Percentiles rank a stretch among this genome's conserved stretches.
Evolutionary conservation across 2,888 invertebrate genomes (phyloP).

Genomic region (Aplocera efformata): DNA sequence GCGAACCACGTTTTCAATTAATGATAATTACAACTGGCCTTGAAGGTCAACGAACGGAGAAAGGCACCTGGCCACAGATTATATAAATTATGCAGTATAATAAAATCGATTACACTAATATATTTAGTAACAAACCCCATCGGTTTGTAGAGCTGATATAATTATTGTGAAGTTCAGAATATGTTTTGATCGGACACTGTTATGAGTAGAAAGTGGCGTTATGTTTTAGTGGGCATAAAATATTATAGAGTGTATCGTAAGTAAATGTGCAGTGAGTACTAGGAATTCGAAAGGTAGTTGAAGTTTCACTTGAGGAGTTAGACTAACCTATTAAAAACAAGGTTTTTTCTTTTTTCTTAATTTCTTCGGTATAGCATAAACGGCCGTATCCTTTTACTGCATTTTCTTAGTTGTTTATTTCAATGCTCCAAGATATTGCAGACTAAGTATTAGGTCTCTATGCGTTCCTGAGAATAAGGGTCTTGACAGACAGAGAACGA

Average conservation of each 20-base stretch:
- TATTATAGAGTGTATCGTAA: conserved; percentile 1
- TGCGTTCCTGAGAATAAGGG: too few relatives aligned
- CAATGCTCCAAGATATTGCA: too few relatives aligned
- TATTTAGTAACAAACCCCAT: conserved; percentile 23
- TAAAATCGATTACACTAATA: conserved; percentile 36
- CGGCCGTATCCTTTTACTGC: too few relatives aligned
- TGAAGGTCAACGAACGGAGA: conserved; percentile 60
- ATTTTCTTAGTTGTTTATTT: too few relatives aligned
- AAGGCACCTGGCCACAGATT: conserved; percentile 46
- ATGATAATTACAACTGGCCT: conserved; percentile 44
- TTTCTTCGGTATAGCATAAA: too few relatives aligned
- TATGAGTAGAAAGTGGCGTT: conserved; percentile 1
- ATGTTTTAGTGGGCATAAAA: conserved; percentile 3
- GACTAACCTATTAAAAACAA: too few relatives aligned
- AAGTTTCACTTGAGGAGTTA: neutral
- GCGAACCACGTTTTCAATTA: conserved; percentile 36
- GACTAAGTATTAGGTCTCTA: too few relatives aligned
- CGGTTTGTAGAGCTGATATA: conserved; percentile 21
- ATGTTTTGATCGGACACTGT: neutral
- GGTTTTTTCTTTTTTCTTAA: too few relatives aligned
- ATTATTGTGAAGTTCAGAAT: neutral
- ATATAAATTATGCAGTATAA: conserved; percentile 48
- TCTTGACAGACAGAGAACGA: too few relatives aligned
- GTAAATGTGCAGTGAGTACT: neutral
- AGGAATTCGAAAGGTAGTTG: neutral